These are phyloP conservation scores for Geophilus truncorum DNA, from an alignment of 2,888 invertebrate genomes.

Conservation along the genomic window DNA sequence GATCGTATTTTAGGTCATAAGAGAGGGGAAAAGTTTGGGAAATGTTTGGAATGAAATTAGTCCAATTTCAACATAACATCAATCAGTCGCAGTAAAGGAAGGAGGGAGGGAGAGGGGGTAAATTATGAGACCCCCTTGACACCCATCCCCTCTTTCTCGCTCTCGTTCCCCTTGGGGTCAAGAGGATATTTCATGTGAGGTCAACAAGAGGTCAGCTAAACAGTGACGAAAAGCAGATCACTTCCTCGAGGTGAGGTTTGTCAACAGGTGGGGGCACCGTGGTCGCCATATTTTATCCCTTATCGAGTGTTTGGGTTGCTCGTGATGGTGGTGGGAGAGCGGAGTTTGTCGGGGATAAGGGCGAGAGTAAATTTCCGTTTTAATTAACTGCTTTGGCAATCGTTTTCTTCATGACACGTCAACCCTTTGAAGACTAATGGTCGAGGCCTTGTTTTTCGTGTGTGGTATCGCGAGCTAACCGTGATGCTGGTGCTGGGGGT, in stretches of 20 bases:
- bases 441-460: neutral
- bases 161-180: neutral
- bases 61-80: neutral
- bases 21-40: neutral
- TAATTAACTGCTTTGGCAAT: neutral
- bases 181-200: neutral
- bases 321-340: neutral
- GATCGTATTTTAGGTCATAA: neutral
- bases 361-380: neutral
- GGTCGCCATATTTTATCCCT: neutral
- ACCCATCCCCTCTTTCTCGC: neutral
- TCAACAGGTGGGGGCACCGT: neutral
- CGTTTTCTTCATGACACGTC: neutral
- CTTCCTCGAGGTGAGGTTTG: neutral
- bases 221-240: neutral
- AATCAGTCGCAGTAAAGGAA: neutral
- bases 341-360: too few species aligned
- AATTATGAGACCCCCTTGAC: neutral
- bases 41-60: neutral
- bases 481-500: neutral
- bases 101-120: too few species aligned
- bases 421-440: neutral
- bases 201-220: neutral
- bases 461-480: neutral
- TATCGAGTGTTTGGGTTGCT: neutral